A percentile compares a stretch with the other conserved stretches of the same genome.
phyloP scores from a whole-genome alignment of 2,797 vertebrate species.

The Myotis vivesi region DNA sequence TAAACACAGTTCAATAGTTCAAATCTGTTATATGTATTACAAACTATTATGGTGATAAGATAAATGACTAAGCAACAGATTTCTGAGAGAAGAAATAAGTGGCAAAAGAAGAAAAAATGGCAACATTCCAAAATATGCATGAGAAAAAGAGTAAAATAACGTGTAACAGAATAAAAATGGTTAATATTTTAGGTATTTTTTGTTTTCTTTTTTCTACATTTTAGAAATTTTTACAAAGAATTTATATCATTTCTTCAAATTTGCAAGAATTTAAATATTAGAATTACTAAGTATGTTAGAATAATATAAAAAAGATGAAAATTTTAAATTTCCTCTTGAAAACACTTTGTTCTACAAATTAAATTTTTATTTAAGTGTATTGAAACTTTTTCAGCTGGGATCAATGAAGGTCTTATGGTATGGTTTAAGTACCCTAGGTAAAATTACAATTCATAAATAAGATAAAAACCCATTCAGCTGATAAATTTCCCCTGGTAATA shows the following conservation, averaged over 20 bases:
- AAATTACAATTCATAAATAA: conserved; percentile 38
- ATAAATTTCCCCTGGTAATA: conserved; percentile 36
- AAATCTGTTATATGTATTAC: not conserved
- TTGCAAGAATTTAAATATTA: not conserved
- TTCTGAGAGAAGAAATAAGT: not conserved
- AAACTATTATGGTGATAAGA: not conserved
- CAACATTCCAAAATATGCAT: not conserved
- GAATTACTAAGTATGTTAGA: not conserved
- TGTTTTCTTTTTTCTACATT: not conserved
- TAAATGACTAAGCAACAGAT: not conserved
- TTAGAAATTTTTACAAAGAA: not conserved
- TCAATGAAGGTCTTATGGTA: conserved; percentile 21
- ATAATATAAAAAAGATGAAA: not conserved
- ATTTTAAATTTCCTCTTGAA: not conserved
- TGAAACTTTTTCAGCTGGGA: conserved; percentile 14
- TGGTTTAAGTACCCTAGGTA: not conserved
- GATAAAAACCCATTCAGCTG: conserved; percentile 8
- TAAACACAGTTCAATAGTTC: not conserved
- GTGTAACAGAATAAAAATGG: not conserved
- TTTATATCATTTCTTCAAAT: not conserved
- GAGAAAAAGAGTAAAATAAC: not conserved
- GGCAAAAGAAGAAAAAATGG: not conserved
- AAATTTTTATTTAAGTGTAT: conserved; percentile 38
- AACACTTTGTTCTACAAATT: conserved; percentile 23
- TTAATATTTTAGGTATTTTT: not conserved